A percentile compares a stretch with the other conserved stretches of the same genome.
These are phyloP conservation scores for Onthophagus taurus DNA, from an alignment of 1,140 invertebrate genomes.

Conservation along the genomic window DNA sequence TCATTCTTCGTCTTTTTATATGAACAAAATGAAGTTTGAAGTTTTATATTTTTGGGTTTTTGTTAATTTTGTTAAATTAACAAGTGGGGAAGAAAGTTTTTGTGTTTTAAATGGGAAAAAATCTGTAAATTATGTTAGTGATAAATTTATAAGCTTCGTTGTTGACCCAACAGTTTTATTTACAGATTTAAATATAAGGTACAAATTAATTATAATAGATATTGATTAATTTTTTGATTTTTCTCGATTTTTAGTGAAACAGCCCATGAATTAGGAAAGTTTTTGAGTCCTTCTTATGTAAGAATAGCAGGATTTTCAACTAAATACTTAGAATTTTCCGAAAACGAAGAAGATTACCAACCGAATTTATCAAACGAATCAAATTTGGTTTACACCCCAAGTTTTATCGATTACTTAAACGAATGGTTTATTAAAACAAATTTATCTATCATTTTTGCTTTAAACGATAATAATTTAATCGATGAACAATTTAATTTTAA, in stretches of 20 bases:
- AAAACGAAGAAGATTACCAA: constrained; percentile 23
- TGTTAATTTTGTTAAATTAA: too few species aligned
- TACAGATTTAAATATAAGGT: constrained; percentile 38
- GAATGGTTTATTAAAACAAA: constrained; percentile 40
- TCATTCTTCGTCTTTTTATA: too few species aligned
- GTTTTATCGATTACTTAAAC: constrained; percentile 40
- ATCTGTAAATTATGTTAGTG: constrained; percentile 40
- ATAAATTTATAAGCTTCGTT: constrained; percentile 54
- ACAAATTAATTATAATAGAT: constrained; percentile 21
- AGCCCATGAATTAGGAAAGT: constrained; percentile 45
- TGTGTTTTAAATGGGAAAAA: constrained; percentile 23
- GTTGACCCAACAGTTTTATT: constrained; percentile 46
- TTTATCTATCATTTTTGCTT: constrained; percentile 41
- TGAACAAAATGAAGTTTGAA: too few species aligned
- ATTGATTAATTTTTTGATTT: constrained; percentile 9
- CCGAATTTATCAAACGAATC: constrained; percentile 13
- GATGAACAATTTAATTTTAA: constrained; percentile 43
- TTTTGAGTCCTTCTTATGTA: constrained; percentile 50
- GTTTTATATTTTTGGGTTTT: too few species aligned
- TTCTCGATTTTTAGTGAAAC: constrained; percentile 36
- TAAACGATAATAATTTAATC: constrained; percentile 37
- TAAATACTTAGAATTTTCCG: constrained; percentile 40
- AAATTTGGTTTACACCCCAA: constrained; percentile 21
- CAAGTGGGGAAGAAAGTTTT: constrained; percentile 17
- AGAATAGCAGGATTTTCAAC: constrained; percentile 49